Base-by-base conservation (phyloP, 2,797 vertebrate genomes). In the Lutjanus campechanus region DNA sequence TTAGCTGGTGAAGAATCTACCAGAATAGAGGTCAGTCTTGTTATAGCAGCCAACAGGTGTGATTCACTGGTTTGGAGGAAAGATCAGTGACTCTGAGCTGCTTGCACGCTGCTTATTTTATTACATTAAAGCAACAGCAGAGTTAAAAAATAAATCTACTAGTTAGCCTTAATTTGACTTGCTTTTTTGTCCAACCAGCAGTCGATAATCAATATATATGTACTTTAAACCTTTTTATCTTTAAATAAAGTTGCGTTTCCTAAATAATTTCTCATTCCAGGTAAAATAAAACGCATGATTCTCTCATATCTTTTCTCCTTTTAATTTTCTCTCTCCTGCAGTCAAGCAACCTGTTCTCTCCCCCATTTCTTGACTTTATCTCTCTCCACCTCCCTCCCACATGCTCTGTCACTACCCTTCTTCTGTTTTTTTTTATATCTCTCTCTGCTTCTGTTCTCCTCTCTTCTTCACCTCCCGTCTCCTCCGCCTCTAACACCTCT, bases 401-500 rank as follows among this genome's bases (percentile, higher is more conserved):
- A 13, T 43, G 11, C 60, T 60, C 84, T 89, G 77, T 70, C 72
- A 76, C 68, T 71, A 60, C 53, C 61, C 62, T 67, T 77, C 60
- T 71, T 68, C 69, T 58, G 29, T 9, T 41, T 66, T 67, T 80
- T 63, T 83, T 79, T 77, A 71, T 79, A 74, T 67, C 40, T 77
- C 71, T 80, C 70, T 74, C 71, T 71, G 69, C 79, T 77, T 87
- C 84, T 36, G 29, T 36, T 82, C 73, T 69, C n/a, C 58, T 71
- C 50, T 80, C 77, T 71, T 78, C 79, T 77, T 62, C 71, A 68
- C 60, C 65, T 83, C 84, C 81, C 1, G 22, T 89, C 79, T 88
- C 69, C 73, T 73, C 76, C 3, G 63, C 85, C 81, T 91, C 81
- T 85, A 85, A 89, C 90, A 92, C 83, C 85, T 91, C 81, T 83